Base-by-base conservation (phyloP, 2,888 invertebrate genomes). In the Charanyca ferruginea region DNA sequence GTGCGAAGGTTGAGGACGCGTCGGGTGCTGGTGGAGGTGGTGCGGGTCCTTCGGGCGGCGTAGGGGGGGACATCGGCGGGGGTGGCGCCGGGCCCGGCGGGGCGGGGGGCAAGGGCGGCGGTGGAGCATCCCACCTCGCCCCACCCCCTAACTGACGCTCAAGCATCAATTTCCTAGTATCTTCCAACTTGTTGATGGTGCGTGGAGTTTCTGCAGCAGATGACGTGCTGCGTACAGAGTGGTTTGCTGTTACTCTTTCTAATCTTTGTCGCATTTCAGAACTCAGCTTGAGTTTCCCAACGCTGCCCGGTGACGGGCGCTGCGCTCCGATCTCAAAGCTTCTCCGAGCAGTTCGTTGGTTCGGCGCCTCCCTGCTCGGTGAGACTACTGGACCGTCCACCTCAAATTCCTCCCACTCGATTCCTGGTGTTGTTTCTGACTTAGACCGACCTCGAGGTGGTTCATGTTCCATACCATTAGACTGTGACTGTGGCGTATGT, bases 241-340 rank as follows among this genome's bases (percentile, higher is more conserved):
- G 98, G 82, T 98, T 98, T 0, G 98, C 98, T 0, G 98, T 98
- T 0, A 98, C 98, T 88, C 98, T 97, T 89, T 99, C 99, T 68
- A 99, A 90, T 74, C 98, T 96, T 85, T 98, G 98, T 16, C 98
- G 96, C 98, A 99, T 99, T 93, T 99, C 98, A 0, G 98, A 98
- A 86, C 98, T 98, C 9, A 99, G 96, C 84, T 98, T 98, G 1
- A 99, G 91, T 89, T 99, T 99, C 0, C 99, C 98, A 5, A 99
- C 98, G 87, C 98, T 98, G 2, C 98, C 98, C 0, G 98, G 98
- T 0, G 97, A 97, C 0, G 98, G 98, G 45, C 98, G 96, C 66
- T 97, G 97, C 0, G 98, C 98, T 0, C 98, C 98, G 23, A 98
- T 97, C 88, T 98, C 98, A 82, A 98, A 97, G 73, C 97, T 97